These are phyloP conservation scores for Drosophila buzzatii DNA, from an alignment of 2,888 invertebrate species.

Conservation along the genomic window DNA sequence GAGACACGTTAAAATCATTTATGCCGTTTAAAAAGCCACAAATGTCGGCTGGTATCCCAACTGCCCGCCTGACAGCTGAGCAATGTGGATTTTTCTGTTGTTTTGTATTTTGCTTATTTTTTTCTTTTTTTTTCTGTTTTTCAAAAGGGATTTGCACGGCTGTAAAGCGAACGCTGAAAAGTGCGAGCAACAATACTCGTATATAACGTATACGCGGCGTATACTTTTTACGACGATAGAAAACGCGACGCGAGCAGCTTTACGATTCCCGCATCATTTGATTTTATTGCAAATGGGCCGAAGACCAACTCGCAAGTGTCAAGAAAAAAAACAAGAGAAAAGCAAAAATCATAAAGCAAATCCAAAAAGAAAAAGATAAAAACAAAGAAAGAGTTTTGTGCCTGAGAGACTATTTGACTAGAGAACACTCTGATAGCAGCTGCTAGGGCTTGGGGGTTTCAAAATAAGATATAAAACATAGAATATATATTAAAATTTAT, in stretches of 20 bases:
- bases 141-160: constrained; percentile 66
- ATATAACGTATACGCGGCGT: constrained; percentile 66
- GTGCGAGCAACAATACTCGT: constrained; percentile 43
- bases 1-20: constrained; percentile 67
- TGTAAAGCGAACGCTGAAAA: constrained; percentile 57
- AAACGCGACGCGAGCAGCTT: constrained; percentile 66
- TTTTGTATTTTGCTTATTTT: background rate
- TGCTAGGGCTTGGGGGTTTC: background rate
- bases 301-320: constrained; percentile 58
- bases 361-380: background rate
- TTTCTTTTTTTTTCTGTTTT: constrained; percentile 1
- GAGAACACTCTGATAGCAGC: background rate
- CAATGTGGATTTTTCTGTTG: constrained; percentile 27
- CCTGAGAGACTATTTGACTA: background rate
- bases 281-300: constrained; percentile 70
- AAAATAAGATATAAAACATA: background rate
- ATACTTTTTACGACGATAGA: constrained; percentile 71
- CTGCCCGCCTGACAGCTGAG: constrained; percentile 35
- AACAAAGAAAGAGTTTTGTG: background rate
- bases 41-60: constrained; percentile 47
- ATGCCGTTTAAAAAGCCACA: constrained; percentile 78
- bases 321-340: constrained; percentile 11
- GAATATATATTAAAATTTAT: background rate
- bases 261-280: constrained; percentile 77
- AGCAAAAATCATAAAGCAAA: constrained; percentile 25